A percentile compares a stretch with the other conserved stretches of the same genome.
Conservation (phyloP, 92 coral and sea anemone species). For the Porites rus region DNA sequence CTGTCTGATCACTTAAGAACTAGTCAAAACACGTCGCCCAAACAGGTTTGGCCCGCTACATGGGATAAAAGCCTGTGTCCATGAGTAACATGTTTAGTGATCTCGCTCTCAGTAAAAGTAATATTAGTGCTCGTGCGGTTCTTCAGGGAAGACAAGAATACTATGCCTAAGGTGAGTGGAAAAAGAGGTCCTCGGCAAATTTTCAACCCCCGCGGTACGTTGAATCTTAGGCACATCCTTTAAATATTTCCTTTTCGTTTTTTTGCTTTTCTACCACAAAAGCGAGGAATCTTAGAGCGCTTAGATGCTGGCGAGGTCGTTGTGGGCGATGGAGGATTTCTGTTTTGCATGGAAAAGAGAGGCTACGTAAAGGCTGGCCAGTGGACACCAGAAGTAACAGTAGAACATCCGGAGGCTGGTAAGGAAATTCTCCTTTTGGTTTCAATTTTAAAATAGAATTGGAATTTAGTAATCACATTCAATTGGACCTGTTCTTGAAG, state of each 20-base stretch:
- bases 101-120: no score
- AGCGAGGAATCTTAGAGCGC: slow-evolving; percentile 78
- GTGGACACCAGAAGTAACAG: slow-evolving; percentile 89
- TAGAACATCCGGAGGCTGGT: slow-evolving; percentile 94
- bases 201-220: background rate
- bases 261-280: background rate
- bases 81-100: no score
- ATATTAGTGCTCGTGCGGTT: no score
- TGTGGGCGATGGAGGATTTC: slow-evolving; percentile 92
- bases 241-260: background rate
- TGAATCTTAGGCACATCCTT: background rate
- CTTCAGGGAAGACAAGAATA: background rate
- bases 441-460: no score
- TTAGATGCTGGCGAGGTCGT: slow-evolving; percentile 82
- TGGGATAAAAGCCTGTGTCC: no score
- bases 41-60: no score
- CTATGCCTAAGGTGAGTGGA: background rate
- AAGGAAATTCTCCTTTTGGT: background rate
- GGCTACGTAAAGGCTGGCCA: slow-evolving; percentile 93
- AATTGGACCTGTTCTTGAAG: no score
- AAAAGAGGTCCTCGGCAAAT: background rate
- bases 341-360: slow-evolving; percentile 84
- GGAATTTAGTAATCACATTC: background rate
- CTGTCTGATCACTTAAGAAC: no score
- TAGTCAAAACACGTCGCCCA: no score